These are phyloP conservation scores for Triops longicaudatus DNA, from an alignment of 1,140 invertebrate genomes.

Conservation along the genomic window DNA sequence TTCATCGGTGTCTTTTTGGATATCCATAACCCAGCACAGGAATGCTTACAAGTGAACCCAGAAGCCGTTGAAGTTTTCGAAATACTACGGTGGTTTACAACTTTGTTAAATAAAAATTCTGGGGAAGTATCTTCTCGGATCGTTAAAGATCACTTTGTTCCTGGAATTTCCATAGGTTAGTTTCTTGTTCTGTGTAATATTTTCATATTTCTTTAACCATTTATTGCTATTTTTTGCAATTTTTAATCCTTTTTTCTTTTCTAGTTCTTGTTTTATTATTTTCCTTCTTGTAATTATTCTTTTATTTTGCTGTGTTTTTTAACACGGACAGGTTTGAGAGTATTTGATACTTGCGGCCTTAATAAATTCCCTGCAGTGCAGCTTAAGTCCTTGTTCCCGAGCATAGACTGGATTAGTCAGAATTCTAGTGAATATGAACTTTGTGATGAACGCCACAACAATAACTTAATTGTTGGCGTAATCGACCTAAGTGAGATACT, in stretches of 20 bases:
- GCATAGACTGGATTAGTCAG: constrained; percentile 26
- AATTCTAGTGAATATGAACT: constrained; percentile 18
- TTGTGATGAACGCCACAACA: background rate
- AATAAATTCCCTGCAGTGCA: constrained; percentile 29
- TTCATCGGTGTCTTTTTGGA: constrained; percentile 24
- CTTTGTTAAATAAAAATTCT: constrained; percentile 26
- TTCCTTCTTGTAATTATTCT: too few relatives aligned
- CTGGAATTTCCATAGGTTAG: constrained; percentile 24
- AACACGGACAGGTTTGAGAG: constrained; percentile 29
- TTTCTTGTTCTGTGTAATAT: background rate
- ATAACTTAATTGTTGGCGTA: constrained; percentile 28
- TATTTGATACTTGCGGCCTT: constrained; percentile 32
- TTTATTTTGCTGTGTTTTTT: background rate
- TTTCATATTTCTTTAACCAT: background rate
- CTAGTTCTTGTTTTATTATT: too few relatives aligned
- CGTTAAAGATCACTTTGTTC: constrained; percentile 24
- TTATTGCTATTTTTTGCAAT: background rate
- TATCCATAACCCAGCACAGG: constrained; percentile 16
- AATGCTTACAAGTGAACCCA: constrained; percentile 1
- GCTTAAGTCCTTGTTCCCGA: constrained; percentile 30
- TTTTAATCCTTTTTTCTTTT: too few relatives aligned
- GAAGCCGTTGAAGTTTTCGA: constrained; percentile 27
- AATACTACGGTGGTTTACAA: constrained; percentile 24
- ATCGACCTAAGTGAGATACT: constrained; percentile 30
- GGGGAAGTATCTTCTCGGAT: constrained; percentile 24